Conservation (phyloP, 2,113 vertebrate genomes). For the sheep (Ovis aries) region ARS-UI_Ramb_v3.0 NC_056069.1:5068001-5068500, state of each 20-base stretch:
- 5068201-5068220: neutral
- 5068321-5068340: neutral
- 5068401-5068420: fast-evolving
- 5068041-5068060: neutral
- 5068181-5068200: fast-evolving
- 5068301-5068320: neutral
- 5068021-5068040: neutral
- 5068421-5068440: neutral
- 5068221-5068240: neutral
- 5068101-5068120: neutral
- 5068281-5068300: neutral
- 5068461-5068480: neutral
- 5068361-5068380: fast-evolving
- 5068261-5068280: neutral
- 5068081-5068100: neutral
- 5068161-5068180: fast-evolving
- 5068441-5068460: no score
- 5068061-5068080: neutral
- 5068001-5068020: neutral
- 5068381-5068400: fast-evolving
- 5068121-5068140: fast-evolving
- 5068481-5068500: neutral
- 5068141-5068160: neutral
- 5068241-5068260: neutral
- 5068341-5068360: fast-evolving